These are phyloP conservation scores for Oxyura jamaicensis DNA, from an alignment of 2,113 vertebrate species.

Conservation along the genomic window DNA sequence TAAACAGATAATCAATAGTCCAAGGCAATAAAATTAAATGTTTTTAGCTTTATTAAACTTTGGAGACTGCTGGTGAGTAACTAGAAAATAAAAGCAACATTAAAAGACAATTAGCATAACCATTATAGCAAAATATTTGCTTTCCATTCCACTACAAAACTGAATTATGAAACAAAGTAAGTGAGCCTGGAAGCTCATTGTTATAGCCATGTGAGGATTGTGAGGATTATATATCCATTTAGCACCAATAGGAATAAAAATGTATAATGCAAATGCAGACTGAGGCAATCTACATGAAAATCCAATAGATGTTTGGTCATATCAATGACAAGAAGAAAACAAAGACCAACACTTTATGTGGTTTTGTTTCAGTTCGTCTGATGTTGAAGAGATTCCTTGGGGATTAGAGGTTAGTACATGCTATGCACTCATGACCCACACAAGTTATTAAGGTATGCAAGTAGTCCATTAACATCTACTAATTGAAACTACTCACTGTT, in stretches of 20 bases:
- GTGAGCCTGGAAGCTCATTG: constrained; percentile 16
- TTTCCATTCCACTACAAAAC: background rate
- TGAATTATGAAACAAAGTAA: constrained; percentile 49
- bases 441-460: background rate
- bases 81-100: constrained; percentile 62
- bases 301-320: background rate
- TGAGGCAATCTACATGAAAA: constrained; percentile 17
- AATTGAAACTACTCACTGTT: background rate
- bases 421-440: background rate
- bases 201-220: constrained; percentile 25
- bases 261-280: constrained; percentile 26
- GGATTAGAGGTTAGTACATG: background rate
- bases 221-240: constrained; percentile 43
- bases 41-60: constrained; percentile 81
- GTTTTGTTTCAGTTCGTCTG: background rate
- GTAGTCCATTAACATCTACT: background rate
- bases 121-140: constrained; percentile 62
- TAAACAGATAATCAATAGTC: constrained; percentile 79
- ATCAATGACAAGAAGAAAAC: background rate
- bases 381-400: background rate
- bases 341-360: background rate
- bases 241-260: constrained; percentile 19
- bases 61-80: constrained; percentile 58
- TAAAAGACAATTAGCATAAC: constrained; percentile 74
- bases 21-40: constrained; percentile 78